phyloP scores from a whole-genome alignment of 2,797 vertebrate genomes.

The Toxotes lorentzi region DNA sequence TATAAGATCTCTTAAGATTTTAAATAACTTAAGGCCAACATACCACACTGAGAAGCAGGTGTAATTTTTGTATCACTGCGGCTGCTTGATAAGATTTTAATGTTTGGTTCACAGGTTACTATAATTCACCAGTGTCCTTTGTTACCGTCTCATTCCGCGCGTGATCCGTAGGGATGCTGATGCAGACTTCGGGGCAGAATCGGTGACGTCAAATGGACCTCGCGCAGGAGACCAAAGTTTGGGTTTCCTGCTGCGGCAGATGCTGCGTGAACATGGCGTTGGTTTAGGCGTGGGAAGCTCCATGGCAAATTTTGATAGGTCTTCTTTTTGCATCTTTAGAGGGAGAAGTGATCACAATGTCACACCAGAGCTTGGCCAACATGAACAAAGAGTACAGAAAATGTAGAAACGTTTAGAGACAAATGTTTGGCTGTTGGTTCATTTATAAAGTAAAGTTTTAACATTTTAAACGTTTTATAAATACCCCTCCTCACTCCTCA shows the following conservation, averaged over 20 bases:
- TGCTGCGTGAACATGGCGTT: conserved; percentile 76
- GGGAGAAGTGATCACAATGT: not conserved
- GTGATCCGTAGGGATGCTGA: conserved; percentile 42
- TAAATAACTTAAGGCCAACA: not conserved
- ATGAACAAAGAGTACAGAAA: not conserved
- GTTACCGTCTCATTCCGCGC: conserved; percentile 8
- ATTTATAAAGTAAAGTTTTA: not conserved
- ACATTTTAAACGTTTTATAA: not conserved
- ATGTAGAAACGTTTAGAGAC: not conserved
- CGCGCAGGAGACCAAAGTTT: conserved; percentile 32
- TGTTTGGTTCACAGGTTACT: not conserved
- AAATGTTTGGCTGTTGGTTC: not conserved
- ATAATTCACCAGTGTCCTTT: not conserved
- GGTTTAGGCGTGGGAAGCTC: conserved; percentile 80
- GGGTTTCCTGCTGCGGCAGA: conserved; percentile 58
- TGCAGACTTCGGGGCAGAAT: not conserved
- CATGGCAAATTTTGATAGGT: conserved; percentile 48
- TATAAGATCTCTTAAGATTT: not conserved
- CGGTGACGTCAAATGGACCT: conserved; percentile 58
- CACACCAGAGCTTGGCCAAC: not conserved
- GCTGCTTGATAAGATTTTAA: not conserved
- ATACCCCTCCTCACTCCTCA: not conserved
- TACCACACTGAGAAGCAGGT: not conserved
- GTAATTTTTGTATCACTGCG: not conserved
- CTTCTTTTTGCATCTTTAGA: conserved; percentile 42